Base-by-base conservation (phyloP, 2,113 vertebrate genomes). In the Mustela lutreola region DNA sequence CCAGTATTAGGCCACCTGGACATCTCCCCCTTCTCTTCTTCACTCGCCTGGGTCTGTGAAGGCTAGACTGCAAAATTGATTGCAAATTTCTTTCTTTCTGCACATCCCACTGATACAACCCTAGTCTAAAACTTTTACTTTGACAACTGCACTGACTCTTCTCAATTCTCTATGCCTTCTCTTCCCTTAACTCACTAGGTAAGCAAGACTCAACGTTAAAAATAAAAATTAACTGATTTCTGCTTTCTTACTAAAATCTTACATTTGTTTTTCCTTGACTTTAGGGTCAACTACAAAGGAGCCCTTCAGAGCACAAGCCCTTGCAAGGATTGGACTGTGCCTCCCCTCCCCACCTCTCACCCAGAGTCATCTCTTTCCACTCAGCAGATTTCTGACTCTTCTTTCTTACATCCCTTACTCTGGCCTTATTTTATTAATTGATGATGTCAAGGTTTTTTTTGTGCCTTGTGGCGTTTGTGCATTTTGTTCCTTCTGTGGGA, bases 301-400 rank as follows among this genome's bases (percentile, higher is more conserved):
- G 8, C 9, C 70, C 15, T 71, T 90, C 26, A 28, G 1, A 6
- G 21, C 81, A 2, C 7, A 71, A n/a, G 15, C 65, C 28, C 15
- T 58, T 94, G 5, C 10, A 94, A 71, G 14, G 53, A 26, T 2
- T 22, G 12, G 14, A 76, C 19, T 15, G 56, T 16, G 7, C 22
- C 11, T 62, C 53, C 53, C 53, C 16, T 56, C 53, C 53, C 53
- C 5, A 18, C 53, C 53, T 56, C 50, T 53, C 50, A 53, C 15
- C 5, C 19, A 42, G 16, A 5, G 3, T 53, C 16, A 33, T 93
- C 22, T 60, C 90, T 42, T 33, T 50, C 12, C 88, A 39, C 5
- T 84, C 33, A 91, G 5, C 16, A 28, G 84, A 33, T 88, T 89
- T 97, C 56, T 84, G 33, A 80, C 36, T 89, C 45, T 78, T 94